phyloP scores from a whole-genome alignment of 1,140 invertebrate genomes.

The Antheraea mylitta region DNA sequence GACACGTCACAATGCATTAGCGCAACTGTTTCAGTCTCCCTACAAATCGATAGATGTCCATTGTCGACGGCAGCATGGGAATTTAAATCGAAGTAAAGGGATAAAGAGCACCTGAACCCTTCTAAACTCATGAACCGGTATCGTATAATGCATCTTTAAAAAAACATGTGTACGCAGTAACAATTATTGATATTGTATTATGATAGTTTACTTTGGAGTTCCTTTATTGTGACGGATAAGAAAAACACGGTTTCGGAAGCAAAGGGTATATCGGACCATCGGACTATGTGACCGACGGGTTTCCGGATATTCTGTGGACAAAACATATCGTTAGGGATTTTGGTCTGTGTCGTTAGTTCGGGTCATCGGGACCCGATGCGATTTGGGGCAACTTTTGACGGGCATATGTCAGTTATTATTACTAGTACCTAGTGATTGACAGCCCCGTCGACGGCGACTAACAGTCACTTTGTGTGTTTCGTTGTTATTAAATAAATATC shows the following conservation, averaged over 20 bases:
- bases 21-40: slow-evolving; percentile 50
- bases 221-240: neutral
- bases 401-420: slow-evolving; percentile 61
- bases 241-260: neutral
- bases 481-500: too few relatives aligned
- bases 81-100: slow-evolving; percentile 55
- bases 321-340: slow-evolving; percentile 47
- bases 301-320: neutral
- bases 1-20: slow-evolving; percentile 52
- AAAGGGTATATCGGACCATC: too few relatives aligned
- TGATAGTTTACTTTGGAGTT: slow-evolving; percentile 72
- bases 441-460: slow-evolving; percentile 17
- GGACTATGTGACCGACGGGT: neutral
- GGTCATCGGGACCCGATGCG: slow-evolving; percentile 70
- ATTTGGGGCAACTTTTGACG: slow-evolving; percentile 74
- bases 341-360: slow-evolving; percentile 69
- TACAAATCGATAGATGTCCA: slow-evolving; percentile 61
- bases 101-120: slow-evolving; percentile 39
- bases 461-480: neutral
- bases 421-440: slow-evolving; percentile 70
- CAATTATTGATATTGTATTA: slow-evolving; percentile 78
- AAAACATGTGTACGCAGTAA: slow-evolving; percentile 69
- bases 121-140: slow-evolving; percentile 53
- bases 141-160: slow-evolving; percentile 70
- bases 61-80: slow-evolving; percentile 59